Base-by-base conservation (phyloP, 2,797 vertebrate species). In the Hippoglossus hippoglossus region DNA sequence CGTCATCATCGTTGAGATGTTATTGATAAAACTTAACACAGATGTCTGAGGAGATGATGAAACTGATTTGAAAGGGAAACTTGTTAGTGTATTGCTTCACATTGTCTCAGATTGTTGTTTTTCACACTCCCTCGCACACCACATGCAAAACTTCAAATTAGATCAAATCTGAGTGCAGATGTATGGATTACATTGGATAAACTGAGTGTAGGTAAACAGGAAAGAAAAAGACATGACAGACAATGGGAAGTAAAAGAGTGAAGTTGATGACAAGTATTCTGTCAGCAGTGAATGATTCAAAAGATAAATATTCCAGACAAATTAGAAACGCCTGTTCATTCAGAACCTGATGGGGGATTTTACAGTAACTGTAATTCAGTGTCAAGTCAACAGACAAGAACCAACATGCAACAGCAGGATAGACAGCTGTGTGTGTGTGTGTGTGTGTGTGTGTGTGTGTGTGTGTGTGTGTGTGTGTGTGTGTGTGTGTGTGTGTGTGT, bases 361-460 rank as follows among this genome's bases (percentile, higher is more conserved):
- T 28, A 24, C 50, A 24, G 11, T 25, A 55, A 59, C n/a, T 2
- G 21, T 55, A 61, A 78, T 61, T 73, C 44, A 62, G 19, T 58
- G 25, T 16, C 59, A 25, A 59, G 53, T 79, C 16, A 65, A 63
- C 46, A 60, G 24, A 72, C 71, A 47, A 71, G 64, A 82, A 63
- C 22, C 5, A 83, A 63, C 75, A 71, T 0, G 62, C 60, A 67
- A 51, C n/a, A 47, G 57, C 31, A 67, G 52, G 19, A 36, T 67
- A 51, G 34, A 44, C 26, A 58, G 28, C 50, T 47, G 6, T 39
- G 5, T 46, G 15, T 56, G 50, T 22, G 25, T 51, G 36, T 57
- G 44, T 39, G 46, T 18, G 4, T 4, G 44, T 15, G 13, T 18
- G 50, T 36, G 26, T 55, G 61, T 22, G 44, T 64, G 60, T 44